phyloP scores from a whole-genome alignment of 2,113 vertebrate species.

The Butastur rufipennis region DNA sequence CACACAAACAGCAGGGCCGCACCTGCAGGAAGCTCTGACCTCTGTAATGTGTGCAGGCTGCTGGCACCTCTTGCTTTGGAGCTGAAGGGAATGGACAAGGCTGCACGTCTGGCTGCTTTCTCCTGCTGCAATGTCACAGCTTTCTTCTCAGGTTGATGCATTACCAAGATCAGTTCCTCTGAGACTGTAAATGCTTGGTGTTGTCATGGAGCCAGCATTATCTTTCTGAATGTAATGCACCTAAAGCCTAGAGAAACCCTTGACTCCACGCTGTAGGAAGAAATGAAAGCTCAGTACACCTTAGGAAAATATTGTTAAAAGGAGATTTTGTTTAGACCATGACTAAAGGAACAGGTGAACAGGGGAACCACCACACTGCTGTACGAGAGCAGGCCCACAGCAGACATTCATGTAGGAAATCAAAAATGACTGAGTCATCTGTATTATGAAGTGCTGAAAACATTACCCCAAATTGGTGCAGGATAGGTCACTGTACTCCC shows the following conservation, averaged over 20 bases:
- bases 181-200: not conserved
- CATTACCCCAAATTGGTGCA: not conserved
- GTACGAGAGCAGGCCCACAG: not conserved
- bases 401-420: not conserved
- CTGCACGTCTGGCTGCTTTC: not conserved
- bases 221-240: not conserved
- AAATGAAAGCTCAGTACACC: not conserved
- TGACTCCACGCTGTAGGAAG: not conserved
- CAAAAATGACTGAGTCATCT: not conserved
- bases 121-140: not conserved
- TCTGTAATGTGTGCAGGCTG: not conserved
- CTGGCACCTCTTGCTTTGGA: rapidly evolving
- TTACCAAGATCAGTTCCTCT: not conserved
- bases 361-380: not conserved
- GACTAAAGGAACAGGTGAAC: not conserved
- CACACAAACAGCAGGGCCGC: not conserved
- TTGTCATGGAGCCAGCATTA: not conserved
- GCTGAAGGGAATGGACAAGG: rapidly evolving
- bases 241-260: not conserved
- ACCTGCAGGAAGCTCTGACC: not conserved
- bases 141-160: not conserved
- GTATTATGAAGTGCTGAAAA: not conserved
- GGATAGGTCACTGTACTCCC: not conserved
- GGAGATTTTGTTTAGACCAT: not conserved
- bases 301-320: not conserved